Percentiles rank a stretch among this genome's conserved stretches.
Evolutionary conservation across 2,797 vertebrate species (phyloP).

Genomic region (Thunnus albacares): DNA sequence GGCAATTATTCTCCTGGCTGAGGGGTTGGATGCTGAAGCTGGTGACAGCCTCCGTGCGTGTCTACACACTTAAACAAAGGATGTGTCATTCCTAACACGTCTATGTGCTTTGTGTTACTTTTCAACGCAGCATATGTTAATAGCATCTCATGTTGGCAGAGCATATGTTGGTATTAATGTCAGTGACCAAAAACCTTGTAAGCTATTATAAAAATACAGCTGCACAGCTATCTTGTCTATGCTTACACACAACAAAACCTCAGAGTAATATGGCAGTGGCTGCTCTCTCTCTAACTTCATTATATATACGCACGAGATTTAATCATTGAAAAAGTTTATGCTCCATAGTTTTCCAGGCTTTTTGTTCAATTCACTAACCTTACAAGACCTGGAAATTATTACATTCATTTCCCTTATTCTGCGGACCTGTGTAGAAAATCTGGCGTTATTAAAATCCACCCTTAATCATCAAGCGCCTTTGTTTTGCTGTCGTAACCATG

Average conservation of each 20-base stretch:
- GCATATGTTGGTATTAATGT: conserved; percentile 33
- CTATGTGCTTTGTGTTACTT: conserved; percentile 54
- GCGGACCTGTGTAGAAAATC: conserved; percentile 67
- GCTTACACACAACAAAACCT: conserved; percentile 17
- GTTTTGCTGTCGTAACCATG: conserved; percentile 68
- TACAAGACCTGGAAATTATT: conserved; percentile 60
- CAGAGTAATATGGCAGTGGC: conserved; percentile 9
- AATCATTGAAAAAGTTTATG: conserved; percentile 37
- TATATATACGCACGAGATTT: conserved; percentile 37
- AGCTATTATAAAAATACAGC: conserved; percentile 30
- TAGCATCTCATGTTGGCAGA: conserved; percentile 26
- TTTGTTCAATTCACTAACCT: conserved; percentile 58
- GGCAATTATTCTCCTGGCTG: conserved; percentile 73
- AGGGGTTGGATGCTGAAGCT: conserved; percentile 56
- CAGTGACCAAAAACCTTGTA: conserved; percentile 41
- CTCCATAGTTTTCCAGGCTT: conserved; percentile 38
- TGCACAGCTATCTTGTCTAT: conserved; percentile 19
- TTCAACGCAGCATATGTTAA: conserved; percentile 33
- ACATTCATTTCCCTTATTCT: conserved; percentile 61
- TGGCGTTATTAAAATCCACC: conserved; percentile 74
- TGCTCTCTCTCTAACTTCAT: conserved; percentile 1
- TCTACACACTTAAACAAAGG: conserved; percentile 63
- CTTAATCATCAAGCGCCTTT: conserved; percentile 74
- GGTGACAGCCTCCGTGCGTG: conserved; percentile 56
- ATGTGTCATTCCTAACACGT: conserved; percentile 57